phyloP scores from a whole-genome alignment of 35 echinoderm and acorn worm genomes.

The Apostichopus parvimensis region DNA sequence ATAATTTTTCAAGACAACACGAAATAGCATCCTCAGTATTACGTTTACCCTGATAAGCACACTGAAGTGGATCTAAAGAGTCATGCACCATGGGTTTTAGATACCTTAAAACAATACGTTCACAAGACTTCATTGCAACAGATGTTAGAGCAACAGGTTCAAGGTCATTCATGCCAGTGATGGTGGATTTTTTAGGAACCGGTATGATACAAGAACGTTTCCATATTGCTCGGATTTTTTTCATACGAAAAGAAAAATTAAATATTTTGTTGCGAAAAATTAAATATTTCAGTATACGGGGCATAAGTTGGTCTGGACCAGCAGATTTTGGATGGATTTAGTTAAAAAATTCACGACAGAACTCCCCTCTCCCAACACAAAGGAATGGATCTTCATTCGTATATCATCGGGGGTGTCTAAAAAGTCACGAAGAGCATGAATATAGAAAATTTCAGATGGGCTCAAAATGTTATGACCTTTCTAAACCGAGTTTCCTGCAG shows the following conservation, averaged over 20 bases:
- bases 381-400: too few species aligned
- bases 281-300: too few species aligned
- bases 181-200: neutral
- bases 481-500: too few species aligned
- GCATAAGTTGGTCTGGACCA: too few species aligned
- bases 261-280: too few species aligned
- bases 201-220: constrained; percentile 57
- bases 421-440: too few species aligned
- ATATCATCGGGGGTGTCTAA: too few species aligned
- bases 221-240: neutral
- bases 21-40: constrained; percentile 7
- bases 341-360: too few species aligned
- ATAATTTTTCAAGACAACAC: constrained; percentile 5
- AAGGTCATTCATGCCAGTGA: neutral
- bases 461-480: too few species aligned
- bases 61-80: neutral
- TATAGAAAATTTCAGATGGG: too few species aligned
- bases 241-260: neutral
- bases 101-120: neutral
- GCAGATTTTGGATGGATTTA: too few species aligned
- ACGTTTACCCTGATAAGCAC: neutral
- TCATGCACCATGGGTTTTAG: neutral
- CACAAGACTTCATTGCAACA: constrained; percentile 21
- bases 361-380: too few species aligned
- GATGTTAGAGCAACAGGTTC: neutral